phyloP scores from a whole-genome alignment of 2,797 vertebrate species.

The Scyliorhinus canicula region DNA sequence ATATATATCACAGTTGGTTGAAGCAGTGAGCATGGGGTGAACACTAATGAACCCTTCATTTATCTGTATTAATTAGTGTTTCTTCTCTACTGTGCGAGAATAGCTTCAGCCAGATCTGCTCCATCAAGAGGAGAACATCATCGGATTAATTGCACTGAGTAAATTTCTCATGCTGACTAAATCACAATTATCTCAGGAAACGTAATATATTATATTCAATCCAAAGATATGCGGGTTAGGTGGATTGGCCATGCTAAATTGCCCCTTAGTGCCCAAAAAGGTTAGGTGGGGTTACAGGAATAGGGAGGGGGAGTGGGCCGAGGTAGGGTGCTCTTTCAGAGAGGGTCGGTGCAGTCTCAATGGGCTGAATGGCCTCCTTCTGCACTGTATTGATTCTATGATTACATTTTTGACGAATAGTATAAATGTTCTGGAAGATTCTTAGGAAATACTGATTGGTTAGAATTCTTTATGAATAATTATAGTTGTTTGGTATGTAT shows the following conservation, averaged over 20 bases:
- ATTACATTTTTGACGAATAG: background rate
- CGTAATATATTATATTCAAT: too few relatives aligned
- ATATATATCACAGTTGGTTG: background rate
- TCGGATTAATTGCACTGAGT: background rate
- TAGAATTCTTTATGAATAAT: background rate
- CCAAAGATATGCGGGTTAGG: too few relatives aligned
- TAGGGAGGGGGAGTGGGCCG: too few relatives aligned
- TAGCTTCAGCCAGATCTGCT: background rate
- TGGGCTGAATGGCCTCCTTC: too few relatives aligned
- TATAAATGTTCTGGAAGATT: background rate
- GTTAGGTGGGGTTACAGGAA: too few relatives aligned
- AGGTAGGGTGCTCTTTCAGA: too few relatives aligned
- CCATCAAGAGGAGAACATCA: background rate
- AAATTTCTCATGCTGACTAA: background rate
- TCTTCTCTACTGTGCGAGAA: background rate
- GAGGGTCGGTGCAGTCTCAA: too few relatives aligned
- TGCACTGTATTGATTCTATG: too few relatives aligned
- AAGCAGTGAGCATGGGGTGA: background rate
- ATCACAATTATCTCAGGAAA: background rate
- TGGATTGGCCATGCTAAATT: too few relatives aligned
- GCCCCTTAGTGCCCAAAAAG: too few relatives aligned
- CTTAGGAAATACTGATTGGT: background rate
- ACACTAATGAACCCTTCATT: background rate
- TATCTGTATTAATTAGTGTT: background rate
- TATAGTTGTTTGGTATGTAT: background rate